phyloP scores from a whole-genome alignment of 2,888 invertebrate species.

The Rhamnusium bicolor region DNA sequence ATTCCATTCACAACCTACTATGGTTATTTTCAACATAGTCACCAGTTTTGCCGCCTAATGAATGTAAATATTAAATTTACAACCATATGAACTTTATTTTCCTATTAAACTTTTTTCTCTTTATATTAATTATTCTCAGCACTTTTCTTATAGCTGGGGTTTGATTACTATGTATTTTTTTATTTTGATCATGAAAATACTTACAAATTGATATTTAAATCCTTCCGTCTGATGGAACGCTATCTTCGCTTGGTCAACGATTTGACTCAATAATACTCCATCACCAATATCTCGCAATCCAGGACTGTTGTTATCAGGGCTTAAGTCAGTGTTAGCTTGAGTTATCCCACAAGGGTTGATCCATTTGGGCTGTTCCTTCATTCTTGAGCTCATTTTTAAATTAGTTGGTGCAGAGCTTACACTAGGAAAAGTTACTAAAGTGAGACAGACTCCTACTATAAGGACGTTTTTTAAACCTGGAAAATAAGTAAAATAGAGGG shows the following conservation, averaged over 20 bases:
- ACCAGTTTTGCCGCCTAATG: not conserved
- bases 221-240: constrained; percentile 60
- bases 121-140: too few relatives aligned
- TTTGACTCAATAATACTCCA: constrained; percentile 27
- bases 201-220: constrained; percentile 18
- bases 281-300: too few relatives aligned
- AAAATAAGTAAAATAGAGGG: constrained; percentile 53
- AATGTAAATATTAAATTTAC: too few relatives aligned
- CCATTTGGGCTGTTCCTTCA: constrained; percentile 69
- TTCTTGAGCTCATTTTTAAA: too few relatives aligned
- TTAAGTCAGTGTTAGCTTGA: not conserved
- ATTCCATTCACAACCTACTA: constrained; percentile 3
- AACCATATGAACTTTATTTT: too few relatives aligned
- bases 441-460: constrained; percentile 68
- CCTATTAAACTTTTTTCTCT: too few relatives aligned
- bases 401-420: constrained; percentile 66
- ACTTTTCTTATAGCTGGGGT: too few relatives aligned
- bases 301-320: not conserved
- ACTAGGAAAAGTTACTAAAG: constrained; percentile 64
- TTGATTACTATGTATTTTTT: too few relatives aligned
- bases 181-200: constrained; percentile 10
- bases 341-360: constrained; percentile 71
- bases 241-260: constrained; percentile 62
- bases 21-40: not conserved
- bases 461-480: constrained; percentile 71